Conservation (phyloP, 2,113 vertebrate species). For the Mesocricetus auratus region DNA sequence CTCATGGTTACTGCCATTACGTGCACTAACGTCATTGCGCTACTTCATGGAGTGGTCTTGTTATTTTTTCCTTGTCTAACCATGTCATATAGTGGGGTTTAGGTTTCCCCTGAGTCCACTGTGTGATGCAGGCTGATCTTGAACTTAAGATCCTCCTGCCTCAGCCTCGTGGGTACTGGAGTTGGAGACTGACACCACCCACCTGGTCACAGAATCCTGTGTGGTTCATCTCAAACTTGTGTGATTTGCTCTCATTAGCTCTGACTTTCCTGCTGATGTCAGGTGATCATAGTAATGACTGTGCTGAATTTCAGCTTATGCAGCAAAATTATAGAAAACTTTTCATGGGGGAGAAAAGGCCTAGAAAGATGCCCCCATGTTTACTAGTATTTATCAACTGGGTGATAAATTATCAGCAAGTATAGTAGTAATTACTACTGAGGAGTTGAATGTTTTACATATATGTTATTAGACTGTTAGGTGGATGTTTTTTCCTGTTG, state of each 20-base stretch:
- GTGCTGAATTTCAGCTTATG: background rate
- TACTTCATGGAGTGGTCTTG: background rate
- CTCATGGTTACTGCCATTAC: background rate
- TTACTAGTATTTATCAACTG: background rate
- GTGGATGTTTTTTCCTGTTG: background rate
- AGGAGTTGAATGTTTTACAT: background rate
- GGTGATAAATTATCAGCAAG: background rate
- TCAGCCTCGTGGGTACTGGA: background rate
- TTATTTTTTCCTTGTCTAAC: background rate
- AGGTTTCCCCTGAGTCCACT: background rate
- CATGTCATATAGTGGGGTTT: background rate
- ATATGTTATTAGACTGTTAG: background rate
- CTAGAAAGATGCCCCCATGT: background rate
- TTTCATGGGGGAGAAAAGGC: background rate
- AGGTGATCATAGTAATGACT: background rate
- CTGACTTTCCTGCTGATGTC: background rate
- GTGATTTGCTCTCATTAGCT: background rate
- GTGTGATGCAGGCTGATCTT: background rate
- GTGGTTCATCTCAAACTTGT: background rate
- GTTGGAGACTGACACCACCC: too few relatives aligned
- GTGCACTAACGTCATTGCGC: background rate
- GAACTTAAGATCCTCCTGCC: background rate
- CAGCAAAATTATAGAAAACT: background rate
- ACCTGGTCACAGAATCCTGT: fast-evolving
- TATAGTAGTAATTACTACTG: background rate